These are phyloP conservation scores for Polyergus mexicanus DNA, from an alignment of 1,140 invertebrate species.

Conservation along the genomic window DNA sequence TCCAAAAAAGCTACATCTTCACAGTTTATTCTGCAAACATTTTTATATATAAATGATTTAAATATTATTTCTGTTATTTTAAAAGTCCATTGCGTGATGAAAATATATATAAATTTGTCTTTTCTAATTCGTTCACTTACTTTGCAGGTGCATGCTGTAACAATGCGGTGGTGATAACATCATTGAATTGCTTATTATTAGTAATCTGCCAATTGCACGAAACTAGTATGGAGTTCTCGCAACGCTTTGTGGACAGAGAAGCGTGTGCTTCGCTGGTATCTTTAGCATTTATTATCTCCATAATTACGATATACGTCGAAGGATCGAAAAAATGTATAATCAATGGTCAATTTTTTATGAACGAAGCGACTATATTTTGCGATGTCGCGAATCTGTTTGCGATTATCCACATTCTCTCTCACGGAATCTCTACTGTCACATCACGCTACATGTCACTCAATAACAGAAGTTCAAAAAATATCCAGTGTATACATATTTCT, in stretches of 20 bases:
- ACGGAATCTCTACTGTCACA: not conserved
- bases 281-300: slow-evolving; percentile 20
- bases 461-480: not conserved
- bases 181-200: slow-evolving; percentile 72
- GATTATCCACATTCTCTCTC: slow-evolving; percentile 7
- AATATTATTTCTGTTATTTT: not conserved
- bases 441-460: not conserved
- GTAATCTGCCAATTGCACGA: slow-evolving; percentile 80
- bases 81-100: not conserved
- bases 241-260: not conserved
- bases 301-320: not conserved
- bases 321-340: not conserved
- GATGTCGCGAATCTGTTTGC: not conserved
- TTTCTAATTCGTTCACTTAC: slow-evolving; percentile 63
- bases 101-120: slow-evolving; percentile 18
- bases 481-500: not conserved
- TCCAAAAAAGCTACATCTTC: slow-evolving; percentile 81
- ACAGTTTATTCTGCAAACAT: slow-evolving; percentile 75
- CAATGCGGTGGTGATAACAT: slow-evolving; percentile 73
- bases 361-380: not conserved
- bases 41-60: slow-evolving; percentile 21
- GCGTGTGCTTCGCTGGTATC: not conserved
- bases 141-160: slow-evolving; percentile 66
- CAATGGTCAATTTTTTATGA: slow-evolving; percentile 11
- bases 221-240: slow-evolving; percentile 62